phyloP scores from a whole-genome alignment of 1,140 invertebrate species.

The Zaprionus nigranus region DNA sequence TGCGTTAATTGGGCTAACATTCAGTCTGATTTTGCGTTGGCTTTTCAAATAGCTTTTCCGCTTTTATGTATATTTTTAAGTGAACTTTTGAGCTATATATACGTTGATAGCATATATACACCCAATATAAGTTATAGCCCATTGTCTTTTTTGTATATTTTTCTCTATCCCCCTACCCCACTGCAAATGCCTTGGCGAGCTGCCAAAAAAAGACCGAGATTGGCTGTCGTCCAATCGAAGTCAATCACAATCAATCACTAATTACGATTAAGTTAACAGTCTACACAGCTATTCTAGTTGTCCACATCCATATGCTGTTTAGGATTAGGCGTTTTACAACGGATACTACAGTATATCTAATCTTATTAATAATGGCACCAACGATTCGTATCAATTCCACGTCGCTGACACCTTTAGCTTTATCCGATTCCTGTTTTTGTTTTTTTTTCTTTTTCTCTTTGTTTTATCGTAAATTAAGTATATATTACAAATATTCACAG shows the following conservation, averaged over 20 bases:
- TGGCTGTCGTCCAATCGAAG: background rate
- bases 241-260: constrained; percentile 40
- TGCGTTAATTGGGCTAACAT: constrained; percentile 57
- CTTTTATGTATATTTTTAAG: constrained; percentile 58
- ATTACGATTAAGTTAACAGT: constrained; percentile 34
- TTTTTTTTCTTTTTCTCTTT: background rate
- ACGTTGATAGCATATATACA: constrained; percentile 45
- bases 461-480: background rate
- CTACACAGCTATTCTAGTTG: constrained; percentile 12
- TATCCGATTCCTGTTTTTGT: constrained; percentile 24
- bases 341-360: constrained; percentile 30
- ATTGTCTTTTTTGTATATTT: constrained; percentile 52
- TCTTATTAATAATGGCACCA: constrained; percentile 49
- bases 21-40: constrained; percentile 66
- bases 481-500: constrained; percentile 8
- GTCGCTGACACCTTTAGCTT: constrained; percentile 32
- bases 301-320: constrained; percentile 20
- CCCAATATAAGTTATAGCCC: constrained; percentile 33
- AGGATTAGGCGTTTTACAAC: constrained; percentile 46
- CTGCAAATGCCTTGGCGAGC: constrained; percentile 34
- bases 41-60: constrained; percentile 66
- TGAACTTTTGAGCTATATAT: constrained; percentile 57
- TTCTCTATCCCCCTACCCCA: constrained; percentile 6
- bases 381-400: constrained; percentile 71
- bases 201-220: constrained; percentile 19